Evolutionary conservation across 2,797 vertebrate species (phyloP), one percentile per base, ranked within the genome.

Genomic region (Artibeus lituratus): DNA sequence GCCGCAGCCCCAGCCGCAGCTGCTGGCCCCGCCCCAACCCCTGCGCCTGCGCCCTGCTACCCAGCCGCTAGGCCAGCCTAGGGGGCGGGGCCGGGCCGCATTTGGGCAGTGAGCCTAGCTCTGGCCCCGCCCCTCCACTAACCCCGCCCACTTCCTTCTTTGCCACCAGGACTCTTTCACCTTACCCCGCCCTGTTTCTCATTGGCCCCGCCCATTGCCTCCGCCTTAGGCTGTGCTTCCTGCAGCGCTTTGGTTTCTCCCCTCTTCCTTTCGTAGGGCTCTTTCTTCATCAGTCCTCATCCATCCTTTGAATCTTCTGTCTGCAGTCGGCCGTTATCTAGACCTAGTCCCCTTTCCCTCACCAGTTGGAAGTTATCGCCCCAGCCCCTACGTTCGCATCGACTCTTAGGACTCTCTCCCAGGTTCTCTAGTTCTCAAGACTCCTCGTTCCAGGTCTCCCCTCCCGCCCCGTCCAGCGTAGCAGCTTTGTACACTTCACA

Each of bases 1-100:
- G 16, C 92, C 83, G 93, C 94, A 81, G 85, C 76, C 67, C 24
- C 14, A 12, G 59, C 89, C 19, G 81, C 85, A 85, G 73, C 90
- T 8, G n/a, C 84, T 49, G 65, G 76, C 91, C 70, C 93, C 73
- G 82, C 93, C 83, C 93, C 87, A 26, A 62, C 47, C n/a, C 24
- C 62, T 16, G 91, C 87, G 89, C 90, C 94, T 92, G 96, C 94
- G 94, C 82, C 77, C 49, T 49, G 82, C 7, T 12, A 18, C 83
- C 18, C 26, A 5, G 62, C 3, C 59, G 2, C 86, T 22, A 2
- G 51, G 70, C 49, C 86, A 32, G 62, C 85, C 86, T 19, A 16
- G 57, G 67, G 72, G 95, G 80, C 80, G 87, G 88, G 70, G 39
- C 88, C 21, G 5, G 19, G 7, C n/a, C 7, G 6, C 59, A n/a